Base-by-base conservation (phyloP, 2,888 invertebrate species). In the Zelleria hepariella region DNA sequence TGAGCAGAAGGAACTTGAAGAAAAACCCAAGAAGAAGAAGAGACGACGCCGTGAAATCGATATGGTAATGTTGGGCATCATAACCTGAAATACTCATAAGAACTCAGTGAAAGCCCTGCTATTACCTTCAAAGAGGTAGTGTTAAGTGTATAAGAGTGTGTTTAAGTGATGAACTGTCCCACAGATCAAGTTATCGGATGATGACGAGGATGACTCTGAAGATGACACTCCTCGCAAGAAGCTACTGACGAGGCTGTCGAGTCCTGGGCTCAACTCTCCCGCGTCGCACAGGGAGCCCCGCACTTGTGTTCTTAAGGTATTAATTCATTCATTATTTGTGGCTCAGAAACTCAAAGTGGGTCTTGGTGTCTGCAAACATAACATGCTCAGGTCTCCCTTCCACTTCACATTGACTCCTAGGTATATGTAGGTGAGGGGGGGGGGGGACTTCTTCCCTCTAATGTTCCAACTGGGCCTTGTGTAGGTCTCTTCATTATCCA, bases 271-370 rank as follows among this genome's bases (percentile, higher is more conserved):
- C 10, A 80, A 80, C 69, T 89, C 89, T 21, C 86, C 88, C 2
- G 93, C 92, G 6, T 93, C 92, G 0, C 92, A 92, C 53, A 89
- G 95, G 42, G 96, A 95, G 72, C 94, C 94, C 2, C 90, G 95
- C 27, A 92, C 93, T 51, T 95, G 96, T 83, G 95, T 96, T 10
- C 89, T 95, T 7, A 92, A 95, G 69, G 93, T 87, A 75, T 1
- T n/a, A n/a, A n/a, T n/a, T n/a, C n/a, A n/a, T n/a, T n/a, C n/a
- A n/a, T n/a, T n/a, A n/a, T n/a, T n/a, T n/a, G n/a, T n/a, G n/a
- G n/a, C n/a, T n/a, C n/a, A n/a, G n/a, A n/a, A n/a, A n/a, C n/a
- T n/a, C n/a, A n/a, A n/a, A n/a, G n/a, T n/a, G n/a, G n/a, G n/a
- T n/a, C n/a, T n/a, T n/a, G n/a, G n/a, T n/a, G n/a, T n/a, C n/a